Percentiles rank a stretch among this genome's conserved stretches.
These are phyloP conservation scores for Pristionchus arcanus DNA, from an alignment of 2,888 invertebrate genomes.

Conservation along the genomic window DNA sequence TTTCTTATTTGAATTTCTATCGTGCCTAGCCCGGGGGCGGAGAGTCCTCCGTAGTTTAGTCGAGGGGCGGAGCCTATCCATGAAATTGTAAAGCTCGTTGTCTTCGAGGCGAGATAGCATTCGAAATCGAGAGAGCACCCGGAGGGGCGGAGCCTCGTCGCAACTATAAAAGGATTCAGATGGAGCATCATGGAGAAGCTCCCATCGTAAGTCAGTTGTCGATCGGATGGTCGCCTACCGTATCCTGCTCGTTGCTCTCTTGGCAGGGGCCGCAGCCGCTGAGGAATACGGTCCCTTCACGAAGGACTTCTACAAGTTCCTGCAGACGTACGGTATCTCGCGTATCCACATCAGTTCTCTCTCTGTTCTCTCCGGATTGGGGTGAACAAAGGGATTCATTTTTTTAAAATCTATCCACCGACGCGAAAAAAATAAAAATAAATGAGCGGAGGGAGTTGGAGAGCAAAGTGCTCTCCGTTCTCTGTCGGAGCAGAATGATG, in stretches of 20 bases:
- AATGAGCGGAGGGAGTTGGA: no score
- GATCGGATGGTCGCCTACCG: not conserved
- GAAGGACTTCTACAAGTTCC: slow-evolving; percentile 18
- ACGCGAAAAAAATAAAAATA: no score
- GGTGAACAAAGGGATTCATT: no score
- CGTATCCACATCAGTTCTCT: no score
- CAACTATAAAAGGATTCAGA: not conserved
- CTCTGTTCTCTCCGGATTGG: no score
- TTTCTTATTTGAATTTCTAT: no score
- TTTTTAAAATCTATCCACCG: no score
- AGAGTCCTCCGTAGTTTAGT: no score
- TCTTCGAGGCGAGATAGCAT: slow-evolving; percentile 1
- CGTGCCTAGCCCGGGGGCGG: no score
- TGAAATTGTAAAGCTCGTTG: not conserved
- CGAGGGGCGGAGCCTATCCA: not conserved
- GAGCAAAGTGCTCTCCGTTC: no score
- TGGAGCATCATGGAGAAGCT: not conserved
- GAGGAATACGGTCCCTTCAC: slow-evolving; percentile 35
- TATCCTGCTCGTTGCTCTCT: not conserved
- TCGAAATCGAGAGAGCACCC: slow-evolving; percentile 36
- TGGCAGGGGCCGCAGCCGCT: not conserved
- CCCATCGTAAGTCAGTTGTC: not conserved
- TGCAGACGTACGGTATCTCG: slow-evolving; percentile 21
- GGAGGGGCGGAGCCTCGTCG: not conserved
- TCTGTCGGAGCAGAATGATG: not conserved